phyloP scores from a whole-genome alignment of 2,888 invertebrate species.

The Leptinotarsa tumamoca region DNA sequence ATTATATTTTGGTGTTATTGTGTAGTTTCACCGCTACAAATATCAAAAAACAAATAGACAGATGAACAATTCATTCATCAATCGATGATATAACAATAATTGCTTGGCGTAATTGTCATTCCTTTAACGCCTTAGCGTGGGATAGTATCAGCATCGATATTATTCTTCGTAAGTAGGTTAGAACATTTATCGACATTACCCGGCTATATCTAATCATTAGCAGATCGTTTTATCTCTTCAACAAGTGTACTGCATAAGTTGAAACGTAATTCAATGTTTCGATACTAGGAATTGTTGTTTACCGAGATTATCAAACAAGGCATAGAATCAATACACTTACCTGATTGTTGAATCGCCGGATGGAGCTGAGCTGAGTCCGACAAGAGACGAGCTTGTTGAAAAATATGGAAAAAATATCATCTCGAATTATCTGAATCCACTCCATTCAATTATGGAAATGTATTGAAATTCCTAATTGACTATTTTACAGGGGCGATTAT shows the following conservation, averaged over 20 bases:
- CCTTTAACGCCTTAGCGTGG: not conserved
- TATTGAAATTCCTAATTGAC: too few species aligned
- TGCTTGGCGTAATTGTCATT: not conserved
- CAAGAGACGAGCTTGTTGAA: too few species aligned
- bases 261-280: not conserved
- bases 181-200: not conserved
- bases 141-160: constrained; percentile 1
- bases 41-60: not conserved
- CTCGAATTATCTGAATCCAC: too few species aligned
- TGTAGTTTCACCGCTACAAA: too few species aligned
- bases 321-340: not conserved
- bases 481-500: too few species aligned
- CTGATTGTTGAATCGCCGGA: not conserved
- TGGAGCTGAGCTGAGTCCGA: too few species aligned
- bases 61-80: not conserved
- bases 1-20: too few species aligned
- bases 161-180: constrained; percentile 7
- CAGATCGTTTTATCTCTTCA: not conserved
- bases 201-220: not conserved
- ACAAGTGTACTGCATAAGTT: not conserved
- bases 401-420: too few species aligned
- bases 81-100: not conserved
- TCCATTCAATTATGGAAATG: too few species aligned
- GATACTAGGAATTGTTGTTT: not conserved
- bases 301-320: not conserved